phyloP scores from a whole-genome alignment of 2,888 invertebrate genomes.

The Yponomeuta sedellus region DNA sequence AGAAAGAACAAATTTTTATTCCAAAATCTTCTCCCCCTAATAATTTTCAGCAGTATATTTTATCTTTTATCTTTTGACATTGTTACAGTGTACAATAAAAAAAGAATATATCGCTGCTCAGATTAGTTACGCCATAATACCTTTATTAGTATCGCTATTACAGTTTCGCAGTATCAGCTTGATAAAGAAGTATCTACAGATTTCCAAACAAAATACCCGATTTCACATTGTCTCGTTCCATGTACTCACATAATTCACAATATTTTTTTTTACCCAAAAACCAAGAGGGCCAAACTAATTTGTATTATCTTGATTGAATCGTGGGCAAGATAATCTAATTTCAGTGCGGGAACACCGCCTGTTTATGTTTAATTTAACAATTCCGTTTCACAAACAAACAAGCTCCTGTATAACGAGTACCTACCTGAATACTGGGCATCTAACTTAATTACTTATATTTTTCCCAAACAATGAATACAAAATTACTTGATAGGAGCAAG shows the following conservation, averaged over 20 bases:
- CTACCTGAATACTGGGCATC: background rate
- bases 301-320: background rate
- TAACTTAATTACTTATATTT: background rate
- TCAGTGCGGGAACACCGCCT: background rate
- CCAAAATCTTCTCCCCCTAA: no score
- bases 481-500: no score
- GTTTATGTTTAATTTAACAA: constrained; percentile 6
- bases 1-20: no score
- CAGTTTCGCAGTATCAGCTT: no score
- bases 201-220: no score
- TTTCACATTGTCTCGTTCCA: background rate
- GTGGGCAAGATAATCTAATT: background rate
- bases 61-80: no score
- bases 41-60: no score
- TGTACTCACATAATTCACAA: background rate
- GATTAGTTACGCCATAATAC: no score
- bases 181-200: no score
- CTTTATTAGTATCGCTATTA: no score
- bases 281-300: background rate
- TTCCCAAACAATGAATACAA: background rate
- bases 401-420: background rate
- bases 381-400: constrained; percentile 7
- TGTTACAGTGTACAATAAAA: no score
- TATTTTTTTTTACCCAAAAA: background rate
- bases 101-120: no score